A percentile compares a stretch with the other conserved stretches of the same genome.
Evolutionary conservation across 2,888 invertebrate genomes (phyloP).

Genomic region (Aricia artaxerxes): DNA sequence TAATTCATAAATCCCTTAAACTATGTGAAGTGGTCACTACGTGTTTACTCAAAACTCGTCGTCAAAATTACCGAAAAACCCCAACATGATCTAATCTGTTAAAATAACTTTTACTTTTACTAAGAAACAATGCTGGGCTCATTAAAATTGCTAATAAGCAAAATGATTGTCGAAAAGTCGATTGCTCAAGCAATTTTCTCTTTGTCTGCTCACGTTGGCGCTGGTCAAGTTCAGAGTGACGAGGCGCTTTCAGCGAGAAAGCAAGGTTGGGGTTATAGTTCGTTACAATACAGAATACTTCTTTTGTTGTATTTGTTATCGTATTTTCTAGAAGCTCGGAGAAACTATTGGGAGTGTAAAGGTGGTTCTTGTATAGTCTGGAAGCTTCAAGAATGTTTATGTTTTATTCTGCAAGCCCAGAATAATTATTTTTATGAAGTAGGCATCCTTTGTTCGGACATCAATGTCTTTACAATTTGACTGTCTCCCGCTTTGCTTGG

Average conservation of each 20-base stretch:
- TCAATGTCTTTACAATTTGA: too few species aligned
- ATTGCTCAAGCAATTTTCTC: slow-evolving; percentile 31
- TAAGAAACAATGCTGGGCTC: slow-evolving; percentile 33
- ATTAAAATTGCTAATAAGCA: slow-evolving; percentile 49
- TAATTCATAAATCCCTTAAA: too few species aligned
- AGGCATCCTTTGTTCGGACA: too few species aligned
- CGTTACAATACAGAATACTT: background rate
- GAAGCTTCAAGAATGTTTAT: too few species aligned
- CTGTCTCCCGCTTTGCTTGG: too few species aligned
- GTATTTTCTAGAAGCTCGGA: background rate
- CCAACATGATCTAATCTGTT: slow-evolving; percentile 19
- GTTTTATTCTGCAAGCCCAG: too few species aligned
- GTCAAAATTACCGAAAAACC: background rate
- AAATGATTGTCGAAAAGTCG: slow-evolving; percentile 43
- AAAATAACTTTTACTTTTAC: slow-evolving; percentile 26
- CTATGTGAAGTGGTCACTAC: background rate
- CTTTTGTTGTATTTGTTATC: background rate
- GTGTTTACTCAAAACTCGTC: background rate
- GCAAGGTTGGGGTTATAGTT: slow-evolving; percentile 32
- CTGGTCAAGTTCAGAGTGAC: slow-evolving; percentile 33
- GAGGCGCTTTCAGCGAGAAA: slow-evolving; percentile 22
- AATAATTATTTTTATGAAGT: too few species aligned
- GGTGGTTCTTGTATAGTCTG: background rate
- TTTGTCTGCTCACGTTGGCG: slow-evolving; percentile 38
- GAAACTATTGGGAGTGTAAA: background rate